Percentiles rank a stretch among this genome's conserved stretches.
Conservation (phyloP, 2,888 invertebrate genomes). For the Holacanthella duospinosa region DNA sequence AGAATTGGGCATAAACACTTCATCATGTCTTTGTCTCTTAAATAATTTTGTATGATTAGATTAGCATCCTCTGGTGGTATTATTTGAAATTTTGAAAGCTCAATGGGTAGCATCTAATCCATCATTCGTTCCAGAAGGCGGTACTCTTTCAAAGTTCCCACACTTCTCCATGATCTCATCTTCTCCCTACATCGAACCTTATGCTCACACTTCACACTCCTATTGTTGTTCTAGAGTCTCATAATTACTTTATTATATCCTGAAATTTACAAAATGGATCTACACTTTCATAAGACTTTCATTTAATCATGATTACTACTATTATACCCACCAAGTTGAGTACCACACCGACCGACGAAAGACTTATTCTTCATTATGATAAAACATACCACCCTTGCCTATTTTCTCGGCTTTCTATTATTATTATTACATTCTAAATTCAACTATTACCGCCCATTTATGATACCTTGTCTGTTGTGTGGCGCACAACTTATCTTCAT, state of each 20-base stretch:
- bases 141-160: too few relatives aligned
- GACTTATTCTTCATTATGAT: not conserved
- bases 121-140: too few relatives aligned
- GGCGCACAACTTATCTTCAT: not conserved
- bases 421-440: not conserved
- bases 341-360: conserved; percentile 2
- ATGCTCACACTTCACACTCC: too few relatives aligned
- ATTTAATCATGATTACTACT: conserved; percentile 1
- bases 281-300: not conserved
- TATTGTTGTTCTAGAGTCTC: too few relatives aligned
- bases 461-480: not conserved
- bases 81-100: too few relatives aligned
- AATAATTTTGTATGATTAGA: too few relatives aligned
- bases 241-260: not conserved
- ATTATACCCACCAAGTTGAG: not conserved
- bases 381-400: not conserved
- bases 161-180: too few relatives aligned
- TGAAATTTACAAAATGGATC: not conserved
- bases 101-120: too few relatives aligned
- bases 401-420: not conserved
- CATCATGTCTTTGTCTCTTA: too few relatives aligned
- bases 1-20: too few relatives aligned
- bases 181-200: too few relatives aligned
- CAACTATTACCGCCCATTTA: not conserved
- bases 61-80: too few relatives aligned